Conservation (phyloP, 2,113 vertebrate species). For the Pollachius pollachius region DNA sequence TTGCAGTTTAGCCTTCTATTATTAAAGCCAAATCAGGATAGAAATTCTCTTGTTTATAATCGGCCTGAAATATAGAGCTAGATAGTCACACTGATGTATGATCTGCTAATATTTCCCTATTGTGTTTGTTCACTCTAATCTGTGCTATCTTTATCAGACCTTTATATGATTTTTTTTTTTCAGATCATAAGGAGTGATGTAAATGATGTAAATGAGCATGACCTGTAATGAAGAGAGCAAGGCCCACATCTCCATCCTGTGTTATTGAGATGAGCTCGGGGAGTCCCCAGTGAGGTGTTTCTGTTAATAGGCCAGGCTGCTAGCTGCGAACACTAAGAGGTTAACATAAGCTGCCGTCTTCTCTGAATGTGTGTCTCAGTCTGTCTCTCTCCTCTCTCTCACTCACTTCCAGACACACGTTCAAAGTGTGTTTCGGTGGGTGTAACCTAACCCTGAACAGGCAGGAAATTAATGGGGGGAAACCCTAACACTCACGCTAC, state of each 20-base stretch:
- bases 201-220: neutral
- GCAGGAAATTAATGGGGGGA: slow-evolving; percentile 1
- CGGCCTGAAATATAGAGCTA: no score
- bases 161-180: no score
- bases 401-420: neutral
- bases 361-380: neutral
- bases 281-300: neutral
- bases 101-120: no score
- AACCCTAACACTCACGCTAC: neutral
- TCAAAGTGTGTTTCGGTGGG: neutral
- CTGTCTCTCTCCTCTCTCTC: neutral
- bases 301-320: neutral
- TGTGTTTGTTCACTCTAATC: no score
- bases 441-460: neutral
- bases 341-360: neutral
- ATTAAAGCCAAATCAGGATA: no score
- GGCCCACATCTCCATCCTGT: neutral
- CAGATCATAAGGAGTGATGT: no score
- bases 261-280: neutral
- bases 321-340: neutral
- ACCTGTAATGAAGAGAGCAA: neutral
- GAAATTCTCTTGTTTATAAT: no score
- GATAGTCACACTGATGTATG: no score
- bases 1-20: no score
- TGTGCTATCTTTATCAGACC: no score